phyloP scores from a whole-genome alignment of 2,888 invertebrate species.

The Galerucella calmariensis region DNA sequence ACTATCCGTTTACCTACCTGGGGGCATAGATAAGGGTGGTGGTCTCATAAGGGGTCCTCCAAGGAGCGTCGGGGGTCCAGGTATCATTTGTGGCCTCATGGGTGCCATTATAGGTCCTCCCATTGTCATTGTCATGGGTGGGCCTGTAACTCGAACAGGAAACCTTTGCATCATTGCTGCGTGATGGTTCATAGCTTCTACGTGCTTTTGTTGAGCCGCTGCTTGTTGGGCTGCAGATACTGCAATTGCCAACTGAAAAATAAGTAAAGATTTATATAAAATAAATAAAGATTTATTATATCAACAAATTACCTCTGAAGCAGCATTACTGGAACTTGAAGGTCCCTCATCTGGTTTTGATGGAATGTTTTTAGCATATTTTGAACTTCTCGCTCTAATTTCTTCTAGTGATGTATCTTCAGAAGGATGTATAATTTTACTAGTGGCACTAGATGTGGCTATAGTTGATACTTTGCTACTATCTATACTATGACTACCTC shows the following conservation, averaged over 20 bases:
- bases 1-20: conserved; percentile 68
- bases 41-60: conserved; percentile 75
- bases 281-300: neutral
- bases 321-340: conserved; percentile 57
- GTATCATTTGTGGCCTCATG: conserved; percentile 58
- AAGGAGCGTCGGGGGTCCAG: conserved; percentile 65
- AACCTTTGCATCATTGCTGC: conserved; percentile 66
- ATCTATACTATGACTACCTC: conserved; percentile 50
- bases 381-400: conserved; percentile 76
- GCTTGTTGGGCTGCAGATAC: conserved; percentile 67
- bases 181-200: conserved; percentile 62
- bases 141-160: conserved; percentile 64
- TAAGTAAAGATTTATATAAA: neutral
- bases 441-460: conserved; percentile 83
- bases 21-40: conserved; percentile 71
- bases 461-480: conserved; percentile 69
- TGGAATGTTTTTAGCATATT: conserved; percentile 68
- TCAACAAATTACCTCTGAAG: conserved; percentile 58
- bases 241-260: conserved; percentile 63
- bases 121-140: conserved; percentile 65
- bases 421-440: conserved; percentile 92
- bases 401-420: conserved; percentile 93
- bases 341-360: conserved; percentile 58
- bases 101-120: conserved; percentile 68
- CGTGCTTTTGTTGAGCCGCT: conserved; percentile 63